These are phyloP conservation scores for Noctua fimbriata DNA, from an alignment of 2,888 invertebrate species.

Conservation along the genomic window DNA sequence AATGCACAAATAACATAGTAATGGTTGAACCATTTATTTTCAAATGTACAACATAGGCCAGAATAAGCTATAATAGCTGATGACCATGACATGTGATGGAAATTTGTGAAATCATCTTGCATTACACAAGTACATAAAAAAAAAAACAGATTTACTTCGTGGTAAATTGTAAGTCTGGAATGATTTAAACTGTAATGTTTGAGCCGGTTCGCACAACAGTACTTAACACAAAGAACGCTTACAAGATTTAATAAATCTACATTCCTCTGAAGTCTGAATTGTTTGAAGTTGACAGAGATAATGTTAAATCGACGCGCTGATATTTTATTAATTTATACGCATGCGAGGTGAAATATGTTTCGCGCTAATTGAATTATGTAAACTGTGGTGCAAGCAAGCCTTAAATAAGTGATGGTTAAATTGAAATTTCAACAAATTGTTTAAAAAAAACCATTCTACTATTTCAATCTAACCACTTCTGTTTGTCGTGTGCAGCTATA, in stretches of 20 bases:
- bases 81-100: constrained; percentile 57
- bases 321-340: background rate
- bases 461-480: background rate
- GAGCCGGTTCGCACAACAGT: constrained; percentile 4
- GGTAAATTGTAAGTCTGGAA: constrained; percentile 22
- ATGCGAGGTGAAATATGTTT: constrained; percentile 8
- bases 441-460: background rate
- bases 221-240: constrained; percentile 5
- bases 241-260: background rate
- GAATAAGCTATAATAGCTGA: constrained; percentile 61
- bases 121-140: constrained; percentile 17
- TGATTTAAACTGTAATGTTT: constrained; percentile 1
- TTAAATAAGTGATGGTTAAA: background rate
- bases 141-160: background rate
- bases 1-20: constrained; percentile 86
- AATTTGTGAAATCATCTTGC: constrained; percentile 15
- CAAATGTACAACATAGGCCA: constrained; percentile 83
- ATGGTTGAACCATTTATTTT: constrained; percentile 83
- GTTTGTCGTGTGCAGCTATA: background rate
- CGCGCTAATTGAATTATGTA: background rate
- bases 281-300: background rate
- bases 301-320: background rate
- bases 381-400: constrained; percentile 11
- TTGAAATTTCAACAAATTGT: background rate
- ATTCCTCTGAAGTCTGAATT: background rate